Conservation (phyloP, 2,797 vertebrate species). For the Bradypodion pumilum region DNA sequence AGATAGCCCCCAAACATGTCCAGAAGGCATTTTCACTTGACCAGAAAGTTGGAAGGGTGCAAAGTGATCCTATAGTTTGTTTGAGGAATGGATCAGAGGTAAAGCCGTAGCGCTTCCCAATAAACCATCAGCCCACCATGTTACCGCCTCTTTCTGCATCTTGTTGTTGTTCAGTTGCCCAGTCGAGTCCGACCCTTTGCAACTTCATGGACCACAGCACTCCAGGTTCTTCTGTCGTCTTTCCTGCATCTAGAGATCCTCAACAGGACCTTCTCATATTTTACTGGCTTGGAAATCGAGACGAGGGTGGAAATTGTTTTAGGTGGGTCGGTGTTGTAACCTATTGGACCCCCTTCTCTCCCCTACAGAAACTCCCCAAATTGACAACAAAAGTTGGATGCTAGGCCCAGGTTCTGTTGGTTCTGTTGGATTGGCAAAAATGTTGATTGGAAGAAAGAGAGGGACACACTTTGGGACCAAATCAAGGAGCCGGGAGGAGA, state of each 20-base stretch:
- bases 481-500: slow-evolving; percentile 33
- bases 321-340: slow-evolving; percentile 26
- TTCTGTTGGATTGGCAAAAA: slow-evolving; percentile 22
- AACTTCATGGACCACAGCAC: too few relatives aligned
- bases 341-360: not conserved
- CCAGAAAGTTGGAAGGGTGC: not conserved
- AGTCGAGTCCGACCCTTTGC: too few relatives aligned
- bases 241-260: too few relatives aligned
- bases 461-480: not conserved
- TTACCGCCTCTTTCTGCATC: not conserved
- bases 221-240: too few relatives aligned
- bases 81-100: too few relatives aligned
- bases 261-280: slow-evolving; percentile 17
- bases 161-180: too few relatives aligned
- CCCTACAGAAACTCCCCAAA: not conserved
- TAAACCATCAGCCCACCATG: too few relatives aligned
- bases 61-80: too few relatives aligned
- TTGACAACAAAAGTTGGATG: slow-evolving; percentile 42
- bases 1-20: too few relatives aligned
- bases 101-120: not conserved
- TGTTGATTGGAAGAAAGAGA: not conserved
- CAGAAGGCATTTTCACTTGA: not conserved
- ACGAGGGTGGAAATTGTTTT: slow-evolving; percentile 25
- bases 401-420: slow-evolving; percentile 36
- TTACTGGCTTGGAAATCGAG: not conserved